phyloP scores from a whole-genome alignment of 2,113 vertebrate genomes.

The Fulica atra region DNA sequence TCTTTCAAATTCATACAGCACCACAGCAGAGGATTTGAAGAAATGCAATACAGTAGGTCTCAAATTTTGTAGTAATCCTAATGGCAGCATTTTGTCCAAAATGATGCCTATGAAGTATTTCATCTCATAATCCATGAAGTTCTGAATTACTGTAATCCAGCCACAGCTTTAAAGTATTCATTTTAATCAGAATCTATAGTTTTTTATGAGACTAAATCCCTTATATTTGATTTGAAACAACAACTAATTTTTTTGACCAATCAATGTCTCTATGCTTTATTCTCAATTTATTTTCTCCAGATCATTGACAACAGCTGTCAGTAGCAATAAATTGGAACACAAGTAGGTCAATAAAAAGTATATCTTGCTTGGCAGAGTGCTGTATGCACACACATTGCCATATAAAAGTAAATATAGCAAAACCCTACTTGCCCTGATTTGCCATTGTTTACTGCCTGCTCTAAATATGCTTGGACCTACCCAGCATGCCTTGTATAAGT shows the following conservation, averaged over 20 bases:
- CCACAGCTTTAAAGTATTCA: constrained; percentile 30
- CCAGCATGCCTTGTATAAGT: background rate
- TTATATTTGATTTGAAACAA: constrained; percentile 42
- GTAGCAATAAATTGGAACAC: constrained; percentile 48
- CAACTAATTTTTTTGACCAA: constrained; percentile 36
- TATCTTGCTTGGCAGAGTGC: constrained; percentile 16
- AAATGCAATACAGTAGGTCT: background rate
- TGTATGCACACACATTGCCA: background rate
- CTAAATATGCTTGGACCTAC: background rate
- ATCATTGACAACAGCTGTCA: constrained; percentile 55
- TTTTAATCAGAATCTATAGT: constrained; percentile 49
- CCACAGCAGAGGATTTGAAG: constrained; percentile 22
- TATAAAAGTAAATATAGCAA: background rate
- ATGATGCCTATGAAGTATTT: constrained; percentile 26
- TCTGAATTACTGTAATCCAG: constrained; percentile 49
- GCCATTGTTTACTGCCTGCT: background rate
- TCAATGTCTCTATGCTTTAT: constrained; percentile 1
- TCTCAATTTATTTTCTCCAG: constrained; percentile 46
- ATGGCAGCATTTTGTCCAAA: constrained; percentile 28
- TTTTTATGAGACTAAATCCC: constrained; percentile 23
- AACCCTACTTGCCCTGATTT: background rate
- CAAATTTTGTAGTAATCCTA: constrained; percentile 45
- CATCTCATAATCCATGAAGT: constrained; percentile 37
- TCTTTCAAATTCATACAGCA: background rate
- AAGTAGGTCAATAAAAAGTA: constrained; percentile 58